Base-by-base conservation (phyloP, 1,140 invertebrate genomes). In the Brachionus calyciflorus region DNA sequence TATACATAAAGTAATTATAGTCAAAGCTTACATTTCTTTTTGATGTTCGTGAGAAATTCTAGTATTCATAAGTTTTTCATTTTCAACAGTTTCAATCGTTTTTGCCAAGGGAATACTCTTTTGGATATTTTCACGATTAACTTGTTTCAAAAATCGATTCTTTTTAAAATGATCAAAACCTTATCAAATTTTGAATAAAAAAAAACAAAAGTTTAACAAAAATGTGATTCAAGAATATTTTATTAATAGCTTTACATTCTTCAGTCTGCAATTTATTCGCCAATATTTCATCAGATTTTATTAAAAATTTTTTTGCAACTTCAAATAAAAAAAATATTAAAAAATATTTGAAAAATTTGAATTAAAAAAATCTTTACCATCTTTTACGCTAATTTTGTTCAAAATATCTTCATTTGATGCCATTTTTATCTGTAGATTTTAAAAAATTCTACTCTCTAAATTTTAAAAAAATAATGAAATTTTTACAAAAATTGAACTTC, bases 71-170 rank as follows among this genome's bases (percentile, higher is more conserved):
- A 10, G 60, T 21, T 14, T 10, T 9, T 26, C 21, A 44, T 65
- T 2, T 24, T 65, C 40, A n/a, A 24, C 21, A 10, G 60, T 65
- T 44, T 65, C 37, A 65, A 65, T 44, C 6, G 37, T 41, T 17
- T 65, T 41, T 37, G 17, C 60, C 19, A 65, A 41, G 17, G 60
- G 60, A 44, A 65, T 41, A 65, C 60, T 65, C 44, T 65, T 65
- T 17, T 26, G 37, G 9, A 65, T 44, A 24, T 65, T 65, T 24
- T 65, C 60, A 14, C 60, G 33, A 44, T 65, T 65, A 14, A 21
- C 44, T 65, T 65, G 33, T 41, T 65, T 65, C 1, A 65, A 21
- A 14, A 65, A 24, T 19, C 60, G 60, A 65, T 65, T 65, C 44
- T 65, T 65, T 46, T 65, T 65, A 9, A 17, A 44, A 24, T 65